Evolutionary conservation across 2,888 invertebrate genomes (phyloP), one percentile per base, ranked within the genome.

Genomic region (Pseudoips prasinana): DNA sequence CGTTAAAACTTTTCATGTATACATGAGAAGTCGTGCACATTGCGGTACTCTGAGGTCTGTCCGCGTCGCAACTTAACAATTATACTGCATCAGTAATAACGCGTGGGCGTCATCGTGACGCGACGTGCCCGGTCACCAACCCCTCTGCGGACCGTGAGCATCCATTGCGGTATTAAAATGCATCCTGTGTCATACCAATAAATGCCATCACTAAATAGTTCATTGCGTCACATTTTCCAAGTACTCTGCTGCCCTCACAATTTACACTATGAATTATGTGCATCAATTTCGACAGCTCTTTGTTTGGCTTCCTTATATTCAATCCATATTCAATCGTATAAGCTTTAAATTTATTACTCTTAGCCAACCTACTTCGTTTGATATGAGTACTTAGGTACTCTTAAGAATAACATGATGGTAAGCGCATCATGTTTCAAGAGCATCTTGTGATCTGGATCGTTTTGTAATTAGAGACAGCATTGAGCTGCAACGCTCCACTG

Each of bases 181-280:
- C 38, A 20, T 42, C 23, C 23, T 45, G 29, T 43, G 48, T 39
- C 45, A 36, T 46, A 37, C 50, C 39, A 47, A 50, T 50, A 55
- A 55, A 58, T 47, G 38, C 48, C 50, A 46, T 49, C 38, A 53
- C 44, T 57, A 40, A 57, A 57, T 38, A 48, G 44, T 29, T 66
- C 54, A 22, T 41, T 32, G 34, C 46, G 22, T 42, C 44, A 46
- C 25, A 56, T 43, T 54, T 41, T 46, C 52, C 48, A 25, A n/a
- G 26, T 29, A 22, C 37, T 20, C 26, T 18, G 22, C 19, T 33
- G 32, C 24, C 28, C 30, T 31, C 39, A 46, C 27, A 25, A 46
- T 35, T 43, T 42, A 54, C 58, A 46, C 59, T 64, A 81, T 84
- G 79, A 85, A 83, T 86, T 76, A 85, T 84, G 83, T 77, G 74